Evolutionary conservation across 2,797 vertebrate species (phyloP), one percentile per base, ranked within the genome.

Genomic region (Arrhamphus sclerolepis): DNA sequence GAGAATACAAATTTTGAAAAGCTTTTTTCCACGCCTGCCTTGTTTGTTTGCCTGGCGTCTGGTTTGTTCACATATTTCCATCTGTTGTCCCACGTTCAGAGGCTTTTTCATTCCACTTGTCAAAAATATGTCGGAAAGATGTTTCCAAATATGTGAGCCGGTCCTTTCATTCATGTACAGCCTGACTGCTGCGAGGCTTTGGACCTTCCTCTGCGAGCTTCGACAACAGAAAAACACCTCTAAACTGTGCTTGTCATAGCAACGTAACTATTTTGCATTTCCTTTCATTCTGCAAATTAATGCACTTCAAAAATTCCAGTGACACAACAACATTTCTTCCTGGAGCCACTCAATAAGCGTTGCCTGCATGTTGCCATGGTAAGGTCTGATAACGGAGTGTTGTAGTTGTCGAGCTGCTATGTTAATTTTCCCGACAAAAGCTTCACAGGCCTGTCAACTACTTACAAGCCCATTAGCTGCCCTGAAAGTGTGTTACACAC

Each of bases 211-310:
- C 14, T 47, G 66, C 1, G 28, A 11, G 51, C 21, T 68, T 40
- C 47, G 29, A 77, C 48, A 73, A 42, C n/a, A 67, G 16, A 38
- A 20, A 42, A 65, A 46, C 8, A 38, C 44, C 47, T 40, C 22
- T 42, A 0, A 46, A 8, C 50, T 52, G 43, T 34, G 54, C 21
- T 44, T 53, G 56, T 52, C 68, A 39, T 28, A 62, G 63, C 58
- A 66, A 50, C 24, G 14, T 8, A 55, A 4, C 29, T 17, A 46
- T 28, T 72, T 52, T 58, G 57, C 46, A 38, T 58, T 53, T 48
- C 46, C 54, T 80, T 72, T 83, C 47, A 72, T 46, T 67, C 34
- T 53, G 0, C 38, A 70, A 65, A 74, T 80, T 81, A 75, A 72
- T 70, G 73, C 67, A 78, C 62, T 29, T 56, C 13, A 21, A 22